Base-by-base conservation (phyloP, 2,888 invertebrate species). In the Stenotaenia linearis region DNA sequence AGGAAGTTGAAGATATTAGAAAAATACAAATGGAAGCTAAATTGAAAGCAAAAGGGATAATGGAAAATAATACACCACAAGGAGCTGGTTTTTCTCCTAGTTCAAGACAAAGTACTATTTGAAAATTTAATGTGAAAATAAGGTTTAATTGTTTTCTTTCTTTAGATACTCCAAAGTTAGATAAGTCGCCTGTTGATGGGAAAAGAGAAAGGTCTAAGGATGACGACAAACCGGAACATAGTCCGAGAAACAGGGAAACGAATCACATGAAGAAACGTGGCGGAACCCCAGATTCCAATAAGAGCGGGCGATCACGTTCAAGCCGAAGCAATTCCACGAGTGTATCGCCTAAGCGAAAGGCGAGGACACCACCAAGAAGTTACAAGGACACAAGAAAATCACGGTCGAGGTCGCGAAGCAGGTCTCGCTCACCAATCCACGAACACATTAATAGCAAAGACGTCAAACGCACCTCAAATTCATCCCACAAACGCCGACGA, bases 1-100 rank as follows among this genome's bases (percentile, higher is more conserved):
- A 90, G 75, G 90, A 90, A 77, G 92, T 94, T 0, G 92, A 93
- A 79, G 91, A 92, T 83, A 86, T 93, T 1, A 90, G 91, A 81
- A 91, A 91, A 83, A 89, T 90, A 56, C 93, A 93, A 84, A 90
- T 92, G 80, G 91, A 91, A 81, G 90, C 90, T 0, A 89, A 91
- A 83, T 87, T 88, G 5, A 89, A 89, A 83, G 88, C 88, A 0
- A 87, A 88, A 80, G 87, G 88, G 1, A 86, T 86, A n/a, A 78
- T 80, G 25, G 78, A 78, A 78, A 40, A 80, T 82, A 61, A 80
- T 75, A n/a, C 81, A 81, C 10, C 82, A 80, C 77, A 80, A 77
- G 35, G 78, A 61, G 32, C 79, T 37, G 74, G 77, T 40, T 56
- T 79, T 82, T 56, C 77, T 79, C 69, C 81, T 25, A 75, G 74